Conservation (phyloP, 2,113 vertebrate species). For the Oncorhynchus mykiss region DNA sequence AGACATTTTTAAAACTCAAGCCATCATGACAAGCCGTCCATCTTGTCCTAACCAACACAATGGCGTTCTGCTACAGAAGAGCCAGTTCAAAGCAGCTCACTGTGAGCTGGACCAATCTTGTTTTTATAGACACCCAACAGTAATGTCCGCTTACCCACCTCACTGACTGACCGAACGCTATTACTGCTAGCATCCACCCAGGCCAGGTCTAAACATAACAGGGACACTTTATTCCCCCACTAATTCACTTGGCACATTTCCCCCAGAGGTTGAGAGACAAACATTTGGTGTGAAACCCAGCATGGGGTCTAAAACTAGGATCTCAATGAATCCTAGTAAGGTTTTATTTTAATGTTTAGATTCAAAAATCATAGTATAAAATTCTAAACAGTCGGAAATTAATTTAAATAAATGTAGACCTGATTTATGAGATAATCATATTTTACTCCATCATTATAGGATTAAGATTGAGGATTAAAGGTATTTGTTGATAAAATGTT, state of each 20-base stretch:
- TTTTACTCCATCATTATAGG: no score
- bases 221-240: conserved; percentile 40
- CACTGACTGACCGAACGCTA: conserved; percentile 4
- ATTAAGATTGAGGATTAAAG: no score
- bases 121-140: conserved; percentile 24
- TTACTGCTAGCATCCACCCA: conserved; percentile 24
- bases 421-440: no score
- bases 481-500: no score
- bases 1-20: no score
- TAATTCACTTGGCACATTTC: conserved; percentile 37
- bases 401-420: no score
- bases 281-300: conserved; percentile 4
- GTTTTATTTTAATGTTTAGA: no score
- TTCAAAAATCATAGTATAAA: no score
- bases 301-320: neutral
- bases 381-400: no score
- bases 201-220: conserved; percentile 55
- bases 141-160: conserved; percentile 21
- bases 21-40: no score
- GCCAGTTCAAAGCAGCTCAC: neutral
- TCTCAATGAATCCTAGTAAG: neutral
- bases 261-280: conserved; percentile 24
- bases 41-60: no score
- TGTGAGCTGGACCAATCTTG: conserved; percentile 1
- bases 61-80: no score